Percentiles rank a stretch among this genome's conserved stretches.
phyloP scores from a whole-genome alignment of 1,140 invertebrate species.

The Doryteuthis pealeii region DNA sequence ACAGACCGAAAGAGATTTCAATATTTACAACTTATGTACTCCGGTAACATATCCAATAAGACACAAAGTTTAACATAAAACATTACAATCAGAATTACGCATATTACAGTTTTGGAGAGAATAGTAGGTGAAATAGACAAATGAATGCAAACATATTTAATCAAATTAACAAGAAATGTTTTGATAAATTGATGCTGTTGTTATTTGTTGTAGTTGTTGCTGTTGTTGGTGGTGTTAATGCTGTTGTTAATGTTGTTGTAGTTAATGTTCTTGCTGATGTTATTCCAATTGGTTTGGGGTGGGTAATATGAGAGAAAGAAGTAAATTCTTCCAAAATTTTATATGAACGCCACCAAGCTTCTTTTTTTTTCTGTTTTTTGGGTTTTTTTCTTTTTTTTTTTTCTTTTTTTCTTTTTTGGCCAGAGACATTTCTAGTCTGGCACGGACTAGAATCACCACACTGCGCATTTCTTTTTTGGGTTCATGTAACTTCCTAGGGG shows the following conservation, averaged over 20 bases:
- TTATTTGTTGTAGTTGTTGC: too few relatives aligned
- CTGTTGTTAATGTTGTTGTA: too few relatives aligned
- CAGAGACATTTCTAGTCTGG: not conserved
- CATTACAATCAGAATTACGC: not conserved
- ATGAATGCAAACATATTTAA: not conserved
- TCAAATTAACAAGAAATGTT: not conserved
- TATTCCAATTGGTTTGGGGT: too few relatives aligned
- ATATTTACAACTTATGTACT: not conserved
- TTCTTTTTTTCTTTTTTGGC: not conserved
- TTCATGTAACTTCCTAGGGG: slow-evolving; percentile 56
- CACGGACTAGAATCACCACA: slow-evolving; percentile 39
- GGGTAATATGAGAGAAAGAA: too few relatives aligned
- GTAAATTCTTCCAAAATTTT: too few relatives aligned
- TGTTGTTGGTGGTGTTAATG: too few relatives aligned
- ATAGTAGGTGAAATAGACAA: not conserved
- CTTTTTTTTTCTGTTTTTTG: not conserved
- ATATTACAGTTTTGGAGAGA: not conserved
- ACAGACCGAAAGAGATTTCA: not conserved
- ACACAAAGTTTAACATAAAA: not conserved
- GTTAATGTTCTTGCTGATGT: too few relatives aligned
- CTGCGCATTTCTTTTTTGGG: slow-evolving; percentile 44
- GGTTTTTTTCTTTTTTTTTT: not conserved
- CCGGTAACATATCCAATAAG: not conserved
- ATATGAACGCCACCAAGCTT: not conserved
- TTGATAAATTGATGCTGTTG: too few relatives aligned